These are phyloP conservation scores for Galeopterus variegatus DNA, from an alignment of 2,113 vertebrate species.

Conservation along the genomic window DNA sequence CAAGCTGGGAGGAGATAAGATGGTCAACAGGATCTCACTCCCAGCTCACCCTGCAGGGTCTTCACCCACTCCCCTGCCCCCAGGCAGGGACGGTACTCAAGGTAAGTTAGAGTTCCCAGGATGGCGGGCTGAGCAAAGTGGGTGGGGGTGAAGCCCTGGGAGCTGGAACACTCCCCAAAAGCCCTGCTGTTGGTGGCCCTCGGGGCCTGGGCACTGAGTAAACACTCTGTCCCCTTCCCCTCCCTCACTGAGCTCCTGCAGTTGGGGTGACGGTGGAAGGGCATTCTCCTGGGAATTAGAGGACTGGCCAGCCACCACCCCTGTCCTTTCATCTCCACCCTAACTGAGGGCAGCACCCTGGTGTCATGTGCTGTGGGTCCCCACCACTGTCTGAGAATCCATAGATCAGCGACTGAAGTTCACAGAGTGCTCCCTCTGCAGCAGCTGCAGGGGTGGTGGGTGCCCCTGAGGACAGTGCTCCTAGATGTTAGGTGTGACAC, in stretches of 20 bases:
- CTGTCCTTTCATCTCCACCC: neutral
- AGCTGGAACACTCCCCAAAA: neutral
- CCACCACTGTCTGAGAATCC: neutral
- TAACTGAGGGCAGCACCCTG: too few species aligned
- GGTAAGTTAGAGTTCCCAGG: neutral
- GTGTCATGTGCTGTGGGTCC: fast-evolving
- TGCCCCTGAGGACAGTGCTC: fast-evolving
- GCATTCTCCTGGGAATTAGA: neutral
- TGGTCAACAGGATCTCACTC: neutral
- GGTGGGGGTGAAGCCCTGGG: neutral
- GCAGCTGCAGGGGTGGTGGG: neutral
- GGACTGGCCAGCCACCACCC: neutral
- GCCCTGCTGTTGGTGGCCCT: neutral
- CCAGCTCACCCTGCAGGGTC: too few species aligned
- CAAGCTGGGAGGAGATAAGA: too few species aligned
- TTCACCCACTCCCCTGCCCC: neutral
- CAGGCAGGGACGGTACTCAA: neutral
- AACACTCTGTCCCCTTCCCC: neutral
- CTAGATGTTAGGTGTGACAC: fast-evolving
- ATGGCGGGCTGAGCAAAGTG: fast-evolving
- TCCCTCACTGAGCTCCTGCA: neutral
- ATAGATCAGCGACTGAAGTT: neutral
- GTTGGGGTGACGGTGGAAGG: neutral
- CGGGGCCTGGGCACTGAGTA: neutral
- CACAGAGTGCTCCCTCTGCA: neutral